Percentiles rank a stretch among this genome's conserved stretches.
Conservation (phyloP, 2,797 vertebrate species). For the Myotis vivesi region DNA sequence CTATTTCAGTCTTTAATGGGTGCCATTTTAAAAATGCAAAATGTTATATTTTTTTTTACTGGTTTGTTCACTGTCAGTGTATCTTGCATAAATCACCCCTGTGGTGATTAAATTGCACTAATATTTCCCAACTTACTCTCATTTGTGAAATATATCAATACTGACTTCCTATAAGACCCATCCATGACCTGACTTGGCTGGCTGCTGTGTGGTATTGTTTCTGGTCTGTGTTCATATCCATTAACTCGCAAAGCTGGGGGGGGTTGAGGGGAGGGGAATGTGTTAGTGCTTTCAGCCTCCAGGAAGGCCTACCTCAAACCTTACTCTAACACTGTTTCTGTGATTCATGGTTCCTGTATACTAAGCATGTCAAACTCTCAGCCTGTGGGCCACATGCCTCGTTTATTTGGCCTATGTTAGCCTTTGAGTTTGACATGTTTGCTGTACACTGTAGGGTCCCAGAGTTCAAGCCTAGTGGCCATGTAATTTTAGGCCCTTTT, state of each 20-base stretch:
- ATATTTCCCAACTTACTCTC: constrained; percentile 70
- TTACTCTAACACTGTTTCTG: neutral
- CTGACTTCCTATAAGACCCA: constrained; percentile 59
- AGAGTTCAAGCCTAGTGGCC: neutral
- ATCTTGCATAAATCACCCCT: constrained; percentile 54
- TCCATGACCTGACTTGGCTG: neutral
- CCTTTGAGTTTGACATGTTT: neutral
- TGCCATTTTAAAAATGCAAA: constrained; percentile 60
- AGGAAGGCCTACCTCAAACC: neutral
- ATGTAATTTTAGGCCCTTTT: neutral
- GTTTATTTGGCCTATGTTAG: too few species aligned
- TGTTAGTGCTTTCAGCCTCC: neutral
- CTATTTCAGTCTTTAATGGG: constrained; percentile 62
- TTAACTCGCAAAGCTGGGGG: neutral
- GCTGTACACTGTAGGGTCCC: neutral
- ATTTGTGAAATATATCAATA: constrained; percentile 66
- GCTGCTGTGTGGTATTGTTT: neutral
- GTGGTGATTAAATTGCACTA: constrained; percentile 81
- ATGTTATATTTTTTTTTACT: constrained; percentile 50
- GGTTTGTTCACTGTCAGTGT: constrained; percentile 57
- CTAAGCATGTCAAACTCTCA: too few species aligned
- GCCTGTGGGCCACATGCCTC: too few species aligned
- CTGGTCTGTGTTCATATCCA: neutral
- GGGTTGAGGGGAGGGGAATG: neutral
- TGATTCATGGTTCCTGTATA: neutral